phyloP scores from a whole-genome alignment of 2,888 invertebrate genomes.

The Polylopha cassiicola region DNA sequence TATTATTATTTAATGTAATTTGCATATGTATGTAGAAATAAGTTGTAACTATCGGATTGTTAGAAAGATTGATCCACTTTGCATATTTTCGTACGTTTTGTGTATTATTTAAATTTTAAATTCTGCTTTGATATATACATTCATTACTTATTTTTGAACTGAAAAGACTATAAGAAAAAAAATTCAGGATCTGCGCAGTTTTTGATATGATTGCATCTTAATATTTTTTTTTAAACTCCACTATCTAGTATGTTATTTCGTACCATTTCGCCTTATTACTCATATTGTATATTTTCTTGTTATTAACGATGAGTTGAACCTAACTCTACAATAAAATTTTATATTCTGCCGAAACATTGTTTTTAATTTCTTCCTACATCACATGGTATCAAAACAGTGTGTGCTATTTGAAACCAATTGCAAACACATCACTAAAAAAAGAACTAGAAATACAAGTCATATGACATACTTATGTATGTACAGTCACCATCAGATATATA shows the following conservation, averaged over 20 bases:
- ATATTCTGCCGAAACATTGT: conserved; percentile 46
- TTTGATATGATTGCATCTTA: too few relatives aligned
- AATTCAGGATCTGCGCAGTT: too few relatives aligned
- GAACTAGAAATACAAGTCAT: too few relatives aligned
- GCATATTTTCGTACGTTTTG: conserved; percentile 39
- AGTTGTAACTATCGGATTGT: conserved; percentile 39
- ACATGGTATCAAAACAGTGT: too few relatives aligned
- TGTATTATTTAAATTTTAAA: conserved; percentile 17
- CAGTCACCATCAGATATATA: too few relatives aligned
- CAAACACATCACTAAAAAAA: too few relatives aligned
- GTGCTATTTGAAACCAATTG: too few relatives aligned
- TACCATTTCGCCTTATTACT: conserved; percentile 21
- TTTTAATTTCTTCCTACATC: conserved; percentile 27
- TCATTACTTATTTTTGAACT: too few relatives aligned
- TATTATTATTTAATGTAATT: conserved; percentile 54
- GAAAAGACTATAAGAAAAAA: too few relatives aligned
- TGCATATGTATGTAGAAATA: conserved; percentile 42
- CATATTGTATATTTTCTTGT: conserved; percentile 64
- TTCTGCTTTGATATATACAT: conserved; percentile 9
- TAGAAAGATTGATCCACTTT: conserved; percentile 30
- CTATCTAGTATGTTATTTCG: conserved; percentile 30
- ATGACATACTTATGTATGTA: too few relatives aligned
- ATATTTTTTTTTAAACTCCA: too few relatives aligned
- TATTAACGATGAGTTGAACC: conserved; percentile 60
- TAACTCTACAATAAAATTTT: conserved; percentile 69